phyloP scores from a whole-genome alignment of 1,140 invertebrate species.

The Drosophila yakuba region DNA sequence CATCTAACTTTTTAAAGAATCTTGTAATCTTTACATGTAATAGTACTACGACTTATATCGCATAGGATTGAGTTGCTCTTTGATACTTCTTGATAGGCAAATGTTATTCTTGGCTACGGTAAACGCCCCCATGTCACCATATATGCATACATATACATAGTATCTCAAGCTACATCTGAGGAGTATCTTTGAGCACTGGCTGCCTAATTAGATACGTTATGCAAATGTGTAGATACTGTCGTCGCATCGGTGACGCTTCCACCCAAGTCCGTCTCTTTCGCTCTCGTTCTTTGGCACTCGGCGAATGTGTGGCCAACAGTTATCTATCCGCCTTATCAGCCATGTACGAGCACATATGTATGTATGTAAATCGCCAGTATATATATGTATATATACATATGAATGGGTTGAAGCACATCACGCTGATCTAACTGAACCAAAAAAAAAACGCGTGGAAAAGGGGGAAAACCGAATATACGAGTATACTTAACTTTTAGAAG shows the following conservation, averaged over 20 bases:
- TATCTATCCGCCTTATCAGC: conserved; percentile 69
- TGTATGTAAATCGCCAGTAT: conserved; percentile 25
- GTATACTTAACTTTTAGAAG: not conserved
- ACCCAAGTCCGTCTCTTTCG: not conserved
- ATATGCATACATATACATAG: not conserved
- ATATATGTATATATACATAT: not conserved
- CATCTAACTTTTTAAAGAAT: too few species aligned
- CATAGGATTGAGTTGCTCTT: not conserved
- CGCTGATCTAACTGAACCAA: conserved; percentile 58
- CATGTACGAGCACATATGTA: conserved; percentile 36
- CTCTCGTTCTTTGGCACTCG: conserved; percentile 4
- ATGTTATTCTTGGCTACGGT: conserved; percentile 12
- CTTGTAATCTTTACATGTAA: too few species aligned
- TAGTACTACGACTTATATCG: not conserved
- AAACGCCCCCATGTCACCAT: conserved; percentile 2
- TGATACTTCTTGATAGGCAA: not conserved
- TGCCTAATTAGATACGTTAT: conserved; percentile 74
- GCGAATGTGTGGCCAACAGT: conserved; percentile 45
- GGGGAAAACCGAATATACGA: not conserved
- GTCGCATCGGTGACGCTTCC: conserved; percentile 47
- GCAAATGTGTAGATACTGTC: conserved; percentile 55
- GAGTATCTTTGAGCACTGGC: conserved; percentile 36
- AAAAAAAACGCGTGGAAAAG: conserved; percentile 9
- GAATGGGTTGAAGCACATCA: conserved; percentile 15
- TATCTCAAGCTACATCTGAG: conserved; percentile 3